Percentiles rank a stretch among this genome's conserved stretches.
These are phyloP conservation scores for Agrotis exclamationis DNA, from an alignment of 2,888 invertebrate species.

Conservation along the genomic window DNA sequence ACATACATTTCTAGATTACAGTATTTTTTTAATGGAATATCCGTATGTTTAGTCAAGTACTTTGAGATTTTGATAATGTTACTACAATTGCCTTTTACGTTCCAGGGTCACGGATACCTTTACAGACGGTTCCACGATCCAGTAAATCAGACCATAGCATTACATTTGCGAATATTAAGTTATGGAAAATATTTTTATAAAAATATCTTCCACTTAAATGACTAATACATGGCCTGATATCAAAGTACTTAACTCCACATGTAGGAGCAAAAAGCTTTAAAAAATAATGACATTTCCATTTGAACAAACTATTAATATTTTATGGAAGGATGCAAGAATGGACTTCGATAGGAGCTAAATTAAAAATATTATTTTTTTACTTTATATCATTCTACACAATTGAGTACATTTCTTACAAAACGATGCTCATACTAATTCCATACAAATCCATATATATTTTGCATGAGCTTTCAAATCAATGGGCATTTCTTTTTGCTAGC, in stretches of 20 bases:
- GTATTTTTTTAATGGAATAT: constrained; percentile 44
- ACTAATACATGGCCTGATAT: not conserved
- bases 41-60: constrained; percentile 37
- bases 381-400: constrained; percentile 65
- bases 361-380: constrained; percentile 55
- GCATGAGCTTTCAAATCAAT: constrained; percentile 51
- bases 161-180: not conserved
- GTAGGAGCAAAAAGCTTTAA: constrained; percentile 67
- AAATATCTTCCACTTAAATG: not conserved
- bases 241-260: constrained; percentile 58
- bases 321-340: constrained; percentile 77
- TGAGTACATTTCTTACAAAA: constrained; percentile 68
- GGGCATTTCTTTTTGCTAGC: constrained; percentile 34
- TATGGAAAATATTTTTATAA: not conserved
- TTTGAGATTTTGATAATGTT: constrained; percentile 9
- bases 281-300: constrained; percentile 59
- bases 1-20: constrained; percentile 58
- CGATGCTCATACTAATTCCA: constrained; percentile 56
- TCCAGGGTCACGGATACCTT: no score
- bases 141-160: not conserved
- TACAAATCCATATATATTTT: constrained; percentile 61
- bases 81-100: no score
- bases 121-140: no score
- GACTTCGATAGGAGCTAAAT: constrained; percentile 75
- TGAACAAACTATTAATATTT: constrained; percentile 60